phyloP scores from a whole-genome alignment of 2,113 vertebrate species.

The Panthera leo region DNA sequence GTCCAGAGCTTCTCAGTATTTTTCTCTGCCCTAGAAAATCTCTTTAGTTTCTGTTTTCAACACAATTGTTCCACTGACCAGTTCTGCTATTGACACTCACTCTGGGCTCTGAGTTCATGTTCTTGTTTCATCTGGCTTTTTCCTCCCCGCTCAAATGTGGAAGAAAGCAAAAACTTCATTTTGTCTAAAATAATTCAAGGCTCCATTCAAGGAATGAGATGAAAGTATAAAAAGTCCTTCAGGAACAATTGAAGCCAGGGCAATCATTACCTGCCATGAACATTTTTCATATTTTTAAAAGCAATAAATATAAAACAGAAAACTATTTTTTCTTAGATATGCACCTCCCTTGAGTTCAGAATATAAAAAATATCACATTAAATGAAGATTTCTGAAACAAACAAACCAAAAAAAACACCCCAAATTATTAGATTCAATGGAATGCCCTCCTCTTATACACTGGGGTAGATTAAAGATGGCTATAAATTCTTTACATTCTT shows the following conservation, averaged over 20 bases:
- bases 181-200: background rate
- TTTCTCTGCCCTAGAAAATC: background rate
- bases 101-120: background rate
- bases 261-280: background rate
- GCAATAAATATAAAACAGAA: background rate
- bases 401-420: too few species aligned
- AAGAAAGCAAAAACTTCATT: background rate
- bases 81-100: background rate
- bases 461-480: background rate
- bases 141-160: background rate
- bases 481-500: background rate
- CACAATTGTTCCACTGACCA: background rate
- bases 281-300: slow-evolving; percentile 34
- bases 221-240: background rate
- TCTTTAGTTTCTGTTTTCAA: background rate
- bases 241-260: background rate
- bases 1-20: background rate
- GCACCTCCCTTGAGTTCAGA: background rate
- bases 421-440: background rate
- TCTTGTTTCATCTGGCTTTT: background rate
- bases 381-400: background rate
- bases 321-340: background rate
- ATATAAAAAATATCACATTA: background rate
- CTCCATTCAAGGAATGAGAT: background rate
- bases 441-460: background rate